A percentile compares a stretch with the other conserved stretches of the same genome.
These are phyloP conservation scores for Chirona hameri DNA, from an alignment of 2,888 invertebrate species.

Conservation along the genomic window DNA sequence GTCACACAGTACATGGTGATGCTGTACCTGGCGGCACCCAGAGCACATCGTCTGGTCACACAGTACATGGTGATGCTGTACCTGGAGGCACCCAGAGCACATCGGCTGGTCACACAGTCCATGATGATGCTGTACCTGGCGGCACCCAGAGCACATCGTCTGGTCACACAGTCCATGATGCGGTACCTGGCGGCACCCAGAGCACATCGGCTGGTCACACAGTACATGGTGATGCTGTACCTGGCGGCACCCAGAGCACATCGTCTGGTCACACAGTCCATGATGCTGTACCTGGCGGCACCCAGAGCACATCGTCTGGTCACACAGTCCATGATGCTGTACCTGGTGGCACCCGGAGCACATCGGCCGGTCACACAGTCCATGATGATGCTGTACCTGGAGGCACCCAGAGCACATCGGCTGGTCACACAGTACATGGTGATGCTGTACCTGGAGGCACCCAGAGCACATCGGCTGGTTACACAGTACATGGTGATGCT, in stretches of 20 bases:
- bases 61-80: constrained; percentile 64
- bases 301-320: neutral
- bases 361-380: too few species aligned
- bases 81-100: constrained; percentile 48
- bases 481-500: too few species aligned
- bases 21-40: constrained; percentile 57
- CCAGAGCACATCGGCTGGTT: neutral
- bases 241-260: constrained; percentile 48
- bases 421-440: too few species aligned
- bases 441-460: constrained; percentile 58
- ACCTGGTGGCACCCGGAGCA: constrained; percentile 51
- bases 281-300: constrained; percentile 59
- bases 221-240: constrained; percentile 62
- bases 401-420: constrained; percentile 34
- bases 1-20: too few species aligned
- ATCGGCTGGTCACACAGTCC: too few species aligned
- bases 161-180: constrained; percentile 58
- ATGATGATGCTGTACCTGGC: constrained; percentile 63
- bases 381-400: constrained; percentile 64
- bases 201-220: neutral
- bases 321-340: constrained; percentile 66
- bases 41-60: neutral
- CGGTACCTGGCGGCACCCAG: constrained; percentile 57
- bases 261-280: constrained; percentile 50
- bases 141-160: constrained; percentile 22